These are phyloP conservation scores for Clarias pachynema DNA, from an alignment of 2,797 vertebrate species.

Conservation along the genomic window DNA sequence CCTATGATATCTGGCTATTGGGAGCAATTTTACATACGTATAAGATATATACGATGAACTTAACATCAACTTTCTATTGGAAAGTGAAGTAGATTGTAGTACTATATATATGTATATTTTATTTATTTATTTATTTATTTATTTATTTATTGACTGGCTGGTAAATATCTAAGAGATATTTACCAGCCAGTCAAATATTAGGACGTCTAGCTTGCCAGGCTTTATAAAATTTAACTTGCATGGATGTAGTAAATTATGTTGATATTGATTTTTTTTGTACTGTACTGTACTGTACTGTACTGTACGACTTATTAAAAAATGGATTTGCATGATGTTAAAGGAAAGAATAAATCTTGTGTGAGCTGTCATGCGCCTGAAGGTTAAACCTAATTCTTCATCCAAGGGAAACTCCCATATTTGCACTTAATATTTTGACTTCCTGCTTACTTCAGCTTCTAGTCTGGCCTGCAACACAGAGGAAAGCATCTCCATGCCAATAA, in stretches of 20 bases:
- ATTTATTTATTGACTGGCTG: no score
- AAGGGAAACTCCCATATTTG: not conserved
- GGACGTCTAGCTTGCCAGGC: not conserved
- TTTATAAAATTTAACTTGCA: not conserved
- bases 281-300: no score
- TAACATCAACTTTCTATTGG: not conserved
- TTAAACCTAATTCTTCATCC: not conserved
- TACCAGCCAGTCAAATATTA: not conserved
- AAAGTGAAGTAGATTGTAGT: not conserved
- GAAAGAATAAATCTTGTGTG: not conserved
- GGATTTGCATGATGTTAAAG: not conserved
- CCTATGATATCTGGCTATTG: not conserved
- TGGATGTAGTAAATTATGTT: not conserved
- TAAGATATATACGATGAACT: not conserved
- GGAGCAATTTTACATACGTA: not conserved
- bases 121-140: no score
- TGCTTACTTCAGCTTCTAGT: not conserved
- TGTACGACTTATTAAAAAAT: not conserved
- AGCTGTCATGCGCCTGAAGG: not conserved
- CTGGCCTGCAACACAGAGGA: not conserved
- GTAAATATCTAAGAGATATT: no score
- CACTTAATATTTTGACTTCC: constrained; percentile 2
- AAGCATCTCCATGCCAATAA: constrained; percentile 9
- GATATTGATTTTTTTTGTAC: no score
- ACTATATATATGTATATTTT: not conserved